A percentile compares a stretch with the other conserved stretches of the same genome.
These are phyloP conservation scores for Caenorhabditis sp. DNA, from an alignment of 2,888 invertebrate species.

Conservation along the genomic window DNA sequence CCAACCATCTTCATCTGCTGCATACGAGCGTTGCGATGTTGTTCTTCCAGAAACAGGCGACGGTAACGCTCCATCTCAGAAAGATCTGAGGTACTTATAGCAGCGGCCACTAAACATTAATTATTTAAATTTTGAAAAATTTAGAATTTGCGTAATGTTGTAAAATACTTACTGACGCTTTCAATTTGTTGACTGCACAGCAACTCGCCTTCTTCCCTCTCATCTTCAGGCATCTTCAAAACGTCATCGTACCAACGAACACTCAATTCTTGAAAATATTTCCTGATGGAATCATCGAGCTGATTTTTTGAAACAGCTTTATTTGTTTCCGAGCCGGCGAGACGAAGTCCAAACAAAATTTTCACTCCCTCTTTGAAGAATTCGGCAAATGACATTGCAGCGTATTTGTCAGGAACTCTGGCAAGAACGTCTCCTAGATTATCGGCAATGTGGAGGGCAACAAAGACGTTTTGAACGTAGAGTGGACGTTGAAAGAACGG, in stretches of 20 bases:
- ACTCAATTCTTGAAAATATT: neutral
- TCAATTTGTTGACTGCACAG: neutral
- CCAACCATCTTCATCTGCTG: neutral
- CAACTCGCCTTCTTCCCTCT: neutral
- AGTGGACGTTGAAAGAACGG: slow-evolving; percentile 33
- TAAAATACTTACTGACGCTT: neutral
- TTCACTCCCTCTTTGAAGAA: slow-evolving; percentile 19
- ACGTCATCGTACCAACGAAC: neutral
- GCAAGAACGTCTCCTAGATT: neutral
- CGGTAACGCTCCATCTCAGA: neutral
- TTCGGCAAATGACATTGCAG: neutral
- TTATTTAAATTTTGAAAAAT: too few relatives aligned
- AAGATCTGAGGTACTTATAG: neutral
- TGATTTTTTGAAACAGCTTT: neutral
- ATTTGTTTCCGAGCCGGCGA: neutral
- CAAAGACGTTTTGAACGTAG: slow-evolving; percentile 23
- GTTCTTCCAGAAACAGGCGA: neutral
- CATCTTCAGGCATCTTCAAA: neutral
- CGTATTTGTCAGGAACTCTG: neutral
- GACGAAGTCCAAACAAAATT: neutral
- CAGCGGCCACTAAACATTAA: neutral
- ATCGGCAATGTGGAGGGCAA: neutral
- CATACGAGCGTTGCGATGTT: neutral
- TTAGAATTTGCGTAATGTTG: too few relatives aligned
- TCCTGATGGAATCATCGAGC: neutral